phyloP scores from a whole-genome alignment of 2,888 invertebrate genomes.

The Catotricha subobsoleta region DNA sequence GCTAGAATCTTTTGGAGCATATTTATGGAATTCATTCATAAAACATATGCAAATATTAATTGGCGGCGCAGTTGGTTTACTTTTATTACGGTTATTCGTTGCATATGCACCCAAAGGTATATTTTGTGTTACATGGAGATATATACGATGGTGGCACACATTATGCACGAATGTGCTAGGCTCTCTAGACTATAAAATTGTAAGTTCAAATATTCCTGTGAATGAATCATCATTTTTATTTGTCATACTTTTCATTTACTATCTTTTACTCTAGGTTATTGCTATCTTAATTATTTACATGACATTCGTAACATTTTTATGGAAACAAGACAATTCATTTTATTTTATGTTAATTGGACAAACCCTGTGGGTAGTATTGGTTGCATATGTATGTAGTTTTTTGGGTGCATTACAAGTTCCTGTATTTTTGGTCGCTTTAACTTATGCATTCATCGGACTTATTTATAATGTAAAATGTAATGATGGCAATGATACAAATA shows the following conservation, averaged over 20 bases:
- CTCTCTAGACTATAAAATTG: slow-evolving; percentile 7
- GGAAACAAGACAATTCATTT: slow-evolving; percentile 51
- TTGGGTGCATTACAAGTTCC: slow-evolving; percentile 61
- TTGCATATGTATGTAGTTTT: slow-evolving; percentile 55
- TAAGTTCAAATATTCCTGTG: slow-evolving; percentile 7
- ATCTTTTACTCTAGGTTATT: slow-evolving; percentile 38
- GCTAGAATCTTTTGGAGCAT: slow-evolving; percentile 55
- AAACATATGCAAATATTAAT: slow-evolving; percentile 45
- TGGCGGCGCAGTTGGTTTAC: slow-evolving; percentile 14
- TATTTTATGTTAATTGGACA: slow-evolving; percentile 51
- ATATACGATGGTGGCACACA: slow-evolving; percentile 22
- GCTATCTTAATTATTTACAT: slow-evolving; percentile 50
- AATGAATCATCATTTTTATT: too few relatives aligned
- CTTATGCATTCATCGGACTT: slow-evolving; percentile 47
- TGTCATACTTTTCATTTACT: neutral
- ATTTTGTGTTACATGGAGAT: slow-evolving; percentile 34
- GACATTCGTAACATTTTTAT: slow-evolving; percentile 49
- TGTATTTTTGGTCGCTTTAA: slow-evolving; percentile 48
- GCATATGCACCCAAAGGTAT: slow-evolving; percentile 44
- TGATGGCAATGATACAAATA: neutral
- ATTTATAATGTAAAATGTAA: slow-evolving; percentile 23
- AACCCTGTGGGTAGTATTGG: slow-evolving; percentile 54
- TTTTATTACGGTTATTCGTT: slow-evolving; percentile 21
- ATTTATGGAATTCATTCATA: slow-evolving; percentile 49
- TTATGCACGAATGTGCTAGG: slow-evolving; percentile 17